These are phyloP conservation scores for Allacma fusca DNA, from an alignment of 2,888 invertebrate genomes.

Conservation along the genomic window DNA sequence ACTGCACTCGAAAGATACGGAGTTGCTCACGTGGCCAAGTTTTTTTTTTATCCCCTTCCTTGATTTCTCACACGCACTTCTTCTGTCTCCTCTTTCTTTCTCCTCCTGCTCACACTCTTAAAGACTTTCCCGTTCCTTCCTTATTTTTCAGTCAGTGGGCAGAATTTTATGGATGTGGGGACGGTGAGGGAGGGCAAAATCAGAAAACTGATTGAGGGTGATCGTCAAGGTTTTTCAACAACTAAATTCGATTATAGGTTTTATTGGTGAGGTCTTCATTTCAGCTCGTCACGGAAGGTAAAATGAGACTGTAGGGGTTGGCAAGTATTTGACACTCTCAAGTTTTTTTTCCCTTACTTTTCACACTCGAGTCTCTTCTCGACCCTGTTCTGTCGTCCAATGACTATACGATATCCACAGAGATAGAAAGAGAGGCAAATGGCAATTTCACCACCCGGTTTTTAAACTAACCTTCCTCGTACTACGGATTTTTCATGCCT, in stretches of 20 bases:
- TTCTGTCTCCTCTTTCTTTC: no score
- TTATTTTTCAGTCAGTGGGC: no score
- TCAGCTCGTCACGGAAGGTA: slow-evolving; percentile 24
- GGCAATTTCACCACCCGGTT: slow-evolving; percentile 27
- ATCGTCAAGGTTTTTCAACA: slow-evolving; percentile 33
- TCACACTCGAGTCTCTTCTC: slow-evolving; percentile 7
- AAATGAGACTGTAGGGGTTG: slow-evolving; percentile 32
- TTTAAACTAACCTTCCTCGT: slow-evolving; percentile 9
- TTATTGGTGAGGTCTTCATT: slow-evolving; percentile 33
- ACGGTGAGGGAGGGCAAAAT: background rate
- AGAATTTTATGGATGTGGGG: no score
- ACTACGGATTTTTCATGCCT: slow-evolving; percentile 6
- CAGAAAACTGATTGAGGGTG: background rate
- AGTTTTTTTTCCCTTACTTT: background rate
- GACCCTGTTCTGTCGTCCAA: background rate
- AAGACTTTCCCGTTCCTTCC: background rate
- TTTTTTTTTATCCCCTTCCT: background rate
- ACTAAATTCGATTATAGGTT: slow-evolving; percentile 29
- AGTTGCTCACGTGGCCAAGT: background rate
- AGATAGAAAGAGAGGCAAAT: slow-evolving; percentile 8
- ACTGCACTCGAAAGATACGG: background rate
- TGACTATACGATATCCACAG: background rate
- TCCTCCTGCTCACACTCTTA: background rate
- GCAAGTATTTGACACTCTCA: background rate
- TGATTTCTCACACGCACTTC: background rate